Evolutionary conservation across 2,797 vertebrate genomes (phyloP).

Genomic region (Bufotes viridis): DNA sequence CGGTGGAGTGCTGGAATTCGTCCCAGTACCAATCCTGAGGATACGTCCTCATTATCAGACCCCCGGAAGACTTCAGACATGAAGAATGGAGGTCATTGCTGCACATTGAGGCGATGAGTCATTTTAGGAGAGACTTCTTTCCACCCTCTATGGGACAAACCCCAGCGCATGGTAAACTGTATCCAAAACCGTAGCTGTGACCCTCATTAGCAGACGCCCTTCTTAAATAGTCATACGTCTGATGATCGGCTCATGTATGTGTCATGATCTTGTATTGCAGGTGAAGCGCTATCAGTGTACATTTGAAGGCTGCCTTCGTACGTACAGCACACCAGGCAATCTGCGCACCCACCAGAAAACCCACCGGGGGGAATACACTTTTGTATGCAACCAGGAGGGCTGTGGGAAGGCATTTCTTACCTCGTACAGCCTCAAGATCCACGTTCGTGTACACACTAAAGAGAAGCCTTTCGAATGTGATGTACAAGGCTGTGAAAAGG

Average conservation of each 20-base stretch:
- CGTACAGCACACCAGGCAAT: slow-evolving; percentile 98
- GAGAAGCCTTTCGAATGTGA: slow-evolving; percentile 99
- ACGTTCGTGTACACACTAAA: slow-evolving; percentile 97
- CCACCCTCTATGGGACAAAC: no score
- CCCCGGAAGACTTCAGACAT: no score
- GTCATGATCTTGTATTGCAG: slow-evolving; percentile 69
- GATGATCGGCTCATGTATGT: not conserved
- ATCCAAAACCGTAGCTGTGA: no score
- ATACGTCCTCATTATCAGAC: no score
- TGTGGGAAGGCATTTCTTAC: slow-evolving; percentile 99
- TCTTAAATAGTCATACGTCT: not conserved
- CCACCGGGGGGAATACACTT: slow-evolving; percentile 95
- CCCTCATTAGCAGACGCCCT: no score
- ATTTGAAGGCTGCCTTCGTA: slow-evolving; percentile 96
- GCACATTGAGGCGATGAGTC: no score
- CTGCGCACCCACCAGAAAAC: slow-evolving; percentile 98
- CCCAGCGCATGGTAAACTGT: no score
- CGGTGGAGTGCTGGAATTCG: no score
- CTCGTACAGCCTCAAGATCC: slow-evolving; percentile 98
- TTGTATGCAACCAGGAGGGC: slow-evolving; percentile 97
- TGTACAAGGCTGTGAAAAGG: slow-evolving; percentile 97
- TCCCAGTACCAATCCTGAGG: no score
- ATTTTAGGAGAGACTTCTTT: no score
- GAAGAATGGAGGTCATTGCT: no score
- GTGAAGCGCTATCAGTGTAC: slow-evolving; percentile 99